phyloP scores from a whole-genome alignment of 2,113 vertebrate species.

The Etheostoma spectabile region DNA sequence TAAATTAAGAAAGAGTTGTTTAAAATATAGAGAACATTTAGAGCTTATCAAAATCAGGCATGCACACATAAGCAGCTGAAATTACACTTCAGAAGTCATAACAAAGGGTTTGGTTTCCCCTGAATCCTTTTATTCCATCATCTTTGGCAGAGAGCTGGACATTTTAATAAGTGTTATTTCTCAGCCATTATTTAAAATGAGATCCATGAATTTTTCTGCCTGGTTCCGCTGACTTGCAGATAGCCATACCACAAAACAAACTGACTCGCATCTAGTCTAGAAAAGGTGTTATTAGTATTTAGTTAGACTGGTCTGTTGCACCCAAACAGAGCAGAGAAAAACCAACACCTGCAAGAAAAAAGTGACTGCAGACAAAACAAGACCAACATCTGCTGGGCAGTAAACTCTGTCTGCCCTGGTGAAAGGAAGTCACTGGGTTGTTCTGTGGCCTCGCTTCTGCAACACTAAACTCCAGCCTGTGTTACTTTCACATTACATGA shows the following conservation, averaged over 20 bases:
- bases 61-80: conserved; percentile 15
- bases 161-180: conserved; percentile 44
- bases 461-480: conserved; percentile 56
- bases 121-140: conserved; percentile 28
- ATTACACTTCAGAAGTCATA: conserved; percentile 43
- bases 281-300: conserved; percentile 14
- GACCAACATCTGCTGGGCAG: conserved; percentile 58
- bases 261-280: neutral
- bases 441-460: conserved; percentile 60
- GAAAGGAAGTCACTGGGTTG: conserved; percentile 56
- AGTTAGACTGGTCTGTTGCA: conserved; percentile 9
- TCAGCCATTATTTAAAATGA: conserved; percentile 45
- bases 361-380: conserved; percentile 59
- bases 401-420: conserved; percentile 59
- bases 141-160: conserved; percentile 35
- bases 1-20: conserved; percentile 11
- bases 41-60: conserved; percentile 25
- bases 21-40: conserved; percentile 31
- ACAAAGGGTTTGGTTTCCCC: conserved; percentile 39
- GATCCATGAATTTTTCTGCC: conserved; percentile 52
- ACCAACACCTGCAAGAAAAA: conserved; percentile 58
- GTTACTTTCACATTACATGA: conserved; percentile 62
- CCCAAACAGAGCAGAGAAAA: conserved; percentile 31
- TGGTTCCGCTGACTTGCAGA: conserved; percentile 53
- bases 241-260: conserved; percentile 39